These are phyloP conservation scores for Pelecanus crispus DNA, from an alignment of 2,113 vertebrate species.

Conservation along the genomic window DNA sequence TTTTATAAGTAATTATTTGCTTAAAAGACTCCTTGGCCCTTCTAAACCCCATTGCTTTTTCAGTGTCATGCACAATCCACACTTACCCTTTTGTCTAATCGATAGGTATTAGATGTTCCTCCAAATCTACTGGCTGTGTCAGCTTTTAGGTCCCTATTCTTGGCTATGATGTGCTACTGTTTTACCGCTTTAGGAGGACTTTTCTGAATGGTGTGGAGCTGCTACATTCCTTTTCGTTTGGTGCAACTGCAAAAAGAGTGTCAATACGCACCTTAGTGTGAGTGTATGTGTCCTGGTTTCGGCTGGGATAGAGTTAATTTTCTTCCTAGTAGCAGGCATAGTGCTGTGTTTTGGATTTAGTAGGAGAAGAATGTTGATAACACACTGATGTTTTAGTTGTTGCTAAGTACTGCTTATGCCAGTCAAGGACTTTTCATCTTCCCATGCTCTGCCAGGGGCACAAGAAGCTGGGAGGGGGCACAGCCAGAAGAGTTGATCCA, in stretches of 20 bases:
- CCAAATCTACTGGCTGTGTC: neutral
- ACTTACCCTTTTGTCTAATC: neutral
- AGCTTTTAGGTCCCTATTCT: neutral
- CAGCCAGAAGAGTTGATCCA: no score
- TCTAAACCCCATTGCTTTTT: neutral
- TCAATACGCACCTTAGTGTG: neutral
- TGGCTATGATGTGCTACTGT: neutral
- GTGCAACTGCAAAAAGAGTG: neutral
- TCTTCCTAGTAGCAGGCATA: no score
- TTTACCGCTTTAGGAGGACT: neutral
- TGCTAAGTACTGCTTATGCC: no score
- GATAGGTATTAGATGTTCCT: neutral
- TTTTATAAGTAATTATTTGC: slow-evolving; percentile 38
- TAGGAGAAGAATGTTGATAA: no score
- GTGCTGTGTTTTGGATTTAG: no score
- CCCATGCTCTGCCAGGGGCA: no score
- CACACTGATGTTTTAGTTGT: no score
- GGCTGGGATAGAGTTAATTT: no score
- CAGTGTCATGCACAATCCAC: neutral
- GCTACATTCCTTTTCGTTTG: neutral
- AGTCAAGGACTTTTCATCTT: no score
- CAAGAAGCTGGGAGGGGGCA: no score
- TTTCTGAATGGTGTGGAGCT: neutral
- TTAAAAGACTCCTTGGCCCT: neutral
- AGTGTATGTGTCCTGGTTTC: no score